Conservation (phyloP, 1,140 invertebrate genomes). For the Drosophila bocki region DNA sequence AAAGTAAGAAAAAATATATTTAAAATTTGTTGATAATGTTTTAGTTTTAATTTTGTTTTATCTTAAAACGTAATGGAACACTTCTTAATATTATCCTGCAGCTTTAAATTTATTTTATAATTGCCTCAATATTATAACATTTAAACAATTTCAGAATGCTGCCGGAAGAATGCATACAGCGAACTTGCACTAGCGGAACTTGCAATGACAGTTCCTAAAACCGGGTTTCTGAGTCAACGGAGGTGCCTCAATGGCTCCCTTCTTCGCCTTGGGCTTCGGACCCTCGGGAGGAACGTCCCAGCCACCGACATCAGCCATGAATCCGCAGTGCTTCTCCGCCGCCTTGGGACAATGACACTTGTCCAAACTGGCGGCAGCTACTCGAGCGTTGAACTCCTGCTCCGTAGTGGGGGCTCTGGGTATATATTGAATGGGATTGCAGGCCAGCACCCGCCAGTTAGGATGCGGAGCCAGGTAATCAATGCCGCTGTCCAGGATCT, state of each 20-base stretch:
- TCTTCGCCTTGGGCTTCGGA: not conserved
- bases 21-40: too few species aligned
- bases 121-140: slow-evolving; percentile 3
- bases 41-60: not conserved
- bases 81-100: not conserved
- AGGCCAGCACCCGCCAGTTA: slow-evolving; percentile 71
- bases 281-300: slow-evolving; percentile 15
- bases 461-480: slow-evolving; percentile 74
- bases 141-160: slow-evolving; percentile 21
- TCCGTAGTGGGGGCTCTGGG: slow-evolving; percentile 28
- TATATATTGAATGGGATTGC: slow-evolving; percentile 55
- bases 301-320: slow-evolving; percentile 23
- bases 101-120: slow-evolving; percentile 10
- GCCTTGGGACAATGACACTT: slow-evolving; percentile 47
- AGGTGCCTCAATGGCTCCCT: not conserved
- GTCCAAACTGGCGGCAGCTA: slow-evolving; percentile 26
- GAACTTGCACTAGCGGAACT: slow-evolving; percentile 19
- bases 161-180: not conserved
- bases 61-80: not conserved
- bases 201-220: slow-evolving; percentile 29
- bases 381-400: slow-evolving; percentile 15
- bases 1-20: too few species aligned
- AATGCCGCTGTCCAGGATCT: slow-evolving; percentile 46
- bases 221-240: not conserved
- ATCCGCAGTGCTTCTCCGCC: slow-evolving; percentile 39